These are phyloP conservation scores for Vespertilio murinus DNA, from an alignment of 2,797 vertebrate species.

Conservation along the genomic window DNA sequence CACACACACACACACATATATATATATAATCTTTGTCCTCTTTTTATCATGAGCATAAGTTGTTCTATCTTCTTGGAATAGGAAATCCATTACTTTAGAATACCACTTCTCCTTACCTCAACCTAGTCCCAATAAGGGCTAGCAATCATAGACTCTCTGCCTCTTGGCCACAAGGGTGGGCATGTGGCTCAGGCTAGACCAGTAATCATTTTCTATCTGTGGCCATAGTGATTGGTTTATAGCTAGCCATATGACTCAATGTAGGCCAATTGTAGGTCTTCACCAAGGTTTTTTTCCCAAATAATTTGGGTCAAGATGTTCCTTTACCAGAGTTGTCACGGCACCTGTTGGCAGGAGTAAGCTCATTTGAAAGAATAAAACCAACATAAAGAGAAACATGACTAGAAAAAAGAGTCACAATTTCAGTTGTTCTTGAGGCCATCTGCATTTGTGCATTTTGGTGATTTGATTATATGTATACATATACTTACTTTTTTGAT, in stretches of 20 bases:
- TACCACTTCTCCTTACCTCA: not conserved
- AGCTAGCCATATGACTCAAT: not conserved
- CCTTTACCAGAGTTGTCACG: not conserved
- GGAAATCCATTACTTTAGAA: constrained; percentile 15
- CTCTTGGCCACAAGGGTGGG: not conserved
- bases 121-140: not conserved
- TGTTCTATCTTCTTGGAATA: constrained; percentile 20
- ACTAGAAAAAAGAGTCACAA: not conserved
- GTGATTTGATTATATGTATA: not conserved
- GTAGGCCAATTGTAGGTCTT: not conserved
- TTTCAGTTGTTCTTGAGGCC: not conserved
- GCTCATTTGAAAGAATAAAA: not conserved
- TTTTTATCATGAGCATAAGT: not conserved
- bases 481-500: not conserved
- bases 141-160: not conserved
- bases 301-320: not conserved
- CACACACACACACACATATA: too few species aligned
- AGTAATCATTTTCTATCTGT: not conserved
- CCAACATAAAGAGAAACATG: not conserved
- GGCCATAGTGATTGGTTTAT: not conserved
- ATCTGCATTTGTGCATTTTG: not conserved
- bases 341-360: not conserved
- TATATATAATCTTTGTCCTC: too few species aligned
- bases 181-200: not conserved
- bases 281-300: not conserved